Percentiles rank a stretch among this genome's conserved stretches.
These are phyloP conservation scores for Heliocidaris erythrogramma DNA, from an alignment of 35 echinoderm and acorn worm genomes.

Conservation along the genomic window DNA sequence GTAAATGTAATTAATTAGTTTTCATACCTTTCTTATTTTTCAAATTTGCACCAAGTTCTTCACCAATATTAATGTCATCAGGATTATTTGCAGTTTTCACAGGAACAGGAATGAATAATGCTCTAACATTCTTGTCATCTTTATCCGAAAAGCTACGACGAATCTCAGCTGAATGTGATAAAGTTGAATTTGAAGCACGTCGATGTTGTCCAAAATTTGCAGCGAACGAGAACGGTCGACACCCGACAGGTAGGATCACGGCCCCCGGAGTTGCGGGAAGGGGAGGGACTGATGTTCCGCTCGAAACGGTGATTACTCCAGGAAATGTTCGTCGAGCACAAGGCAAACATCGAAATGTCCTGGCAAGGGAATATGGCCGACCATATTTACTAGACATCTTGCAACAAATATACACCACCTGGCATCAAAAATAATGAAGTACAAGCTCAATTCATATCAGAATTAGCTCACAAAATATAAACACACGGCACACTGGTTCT, in stretches of 20 bases:
- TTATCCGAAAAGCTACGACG: slow-evolving; percentile 41
- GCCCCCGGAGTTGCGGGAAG: background rate
- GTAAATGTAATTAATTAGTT: too few relatives aligned
- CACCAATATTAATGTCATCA: slow-evolving; percentile 95
- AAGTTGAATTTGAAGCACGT: background rate
- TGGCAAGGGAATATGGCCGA: background rate
- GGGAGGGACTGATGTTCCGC: background rate
- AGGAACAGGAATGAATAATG: slow-evolving; percentile 93
- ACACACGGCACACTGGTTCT: too few relatives aligned
- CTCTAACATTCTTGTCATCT: slow-evolving; percentile 83
- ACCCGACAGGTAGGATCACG: background rate
- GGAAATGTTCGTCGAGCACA: background rate
- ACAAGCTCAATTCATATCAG: background rate
- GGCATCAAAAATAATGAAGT: background rate
- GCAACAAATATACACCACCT: background rate
- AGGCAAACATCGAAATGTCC: background rate
- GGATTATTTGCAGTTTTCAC: slow-evolving; percentile 81
- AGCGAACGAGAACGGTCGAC: background rate
- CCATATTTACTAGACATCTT: background rate
- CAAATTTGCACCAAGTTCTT: slow-evolving; percentile 80
- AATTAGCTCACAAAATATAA: too few relatives aligned
- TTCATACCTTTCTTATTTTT: slow-evolving; percentile 84
- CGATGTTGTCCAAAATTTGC: background rate
- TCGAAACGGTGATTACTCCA: background rate
- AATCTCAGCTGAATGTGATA: background rate